These are phyloP conservation scores for Spongilla lacustris DNA, from an alignment of 37 sponge, comb jelly and placozoan genomes.

Conservation along the genomic window DNA sequence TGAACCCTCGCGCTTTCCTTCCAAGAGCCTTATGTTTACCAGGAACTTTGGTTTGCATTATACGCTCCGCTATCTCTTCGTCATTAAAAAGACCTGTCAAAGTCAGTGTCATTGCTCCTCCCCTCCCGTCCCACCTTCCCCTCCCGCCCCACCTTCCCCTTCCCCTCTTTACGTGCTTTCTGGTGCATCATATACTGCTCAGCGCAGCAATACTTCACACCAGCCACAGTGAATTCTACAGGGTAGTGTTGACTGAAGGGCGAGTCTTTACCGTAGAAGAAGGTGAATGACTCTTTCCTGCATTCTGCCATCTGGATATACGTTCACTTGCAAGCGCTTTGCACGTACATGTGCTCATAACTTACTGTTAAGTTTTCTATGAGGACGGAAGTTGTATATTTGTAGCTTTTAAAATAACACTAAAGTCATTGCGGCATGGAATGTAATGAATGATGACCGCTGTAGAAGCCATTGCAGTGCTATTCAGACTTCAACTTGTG, in stretches of 20 bases:
- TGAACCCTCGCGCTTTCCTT: constrained; percentile 63
- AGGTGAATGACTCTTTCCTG: constrained; percentile 39
- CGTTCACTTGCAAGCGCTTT: too few relatives aligned
- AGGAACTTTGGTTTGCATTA: constrained; percentile 55
- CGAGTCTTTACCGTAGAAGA: constrained; percentile 63
- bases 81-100: constrained; percentile 67
- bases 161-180: constrained; percentile 65
- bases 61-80: constrained; percentile 35
- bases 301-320: neutral
- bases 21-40: constrained; percentile 74
- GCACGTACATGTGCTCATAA: too few relatives aligned
- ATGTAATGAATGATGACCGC: too few relatives aligned
- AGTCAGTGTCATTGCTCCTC: too few relatives aligned
- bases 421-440: too few relatives aligned
- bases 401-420: too few relatives aligned
- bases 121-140: neutral
- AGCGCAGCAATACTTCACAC: constrained; percentile 64
- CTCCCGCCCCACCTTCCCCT: too few relatives aligned
- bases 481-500: too few relatives aligned
- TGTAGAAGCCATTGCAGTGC: too few relatives aligned
- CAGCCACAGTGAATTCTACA: constrained; percentile 62
- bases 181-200: constrained; percentile 95
- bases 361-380: too few relatives aligned
- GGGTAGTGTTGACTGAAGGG: constrained; percentile 89
- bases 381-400: too few relatives aligned